These are phyloP conservation scores for Eulemur albifrons DNA, from an alignment of 2,797 vertebrate genomes.

Conservation along the genomic window DNA sequence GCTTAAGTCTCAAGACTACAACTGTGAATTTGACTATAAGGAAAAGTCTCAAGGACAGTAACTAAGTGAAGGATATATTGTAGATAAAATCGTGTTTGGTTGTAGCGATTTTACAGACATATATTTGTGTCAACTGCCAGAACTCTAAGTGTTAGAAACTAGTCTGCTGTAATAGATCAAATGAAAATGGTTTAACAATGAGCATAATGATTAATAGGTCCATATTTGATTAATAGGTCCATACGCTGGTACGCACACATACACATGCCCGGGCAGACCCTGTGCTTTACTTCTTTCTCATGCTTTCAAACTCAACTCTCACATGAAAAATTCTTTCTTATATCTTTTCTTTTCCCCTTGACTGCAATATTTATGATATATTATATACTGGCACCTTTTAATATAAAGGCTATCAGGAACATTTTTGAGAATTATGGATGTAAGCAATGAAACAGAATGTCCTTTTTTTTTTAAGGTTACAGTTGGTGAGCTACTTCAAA, in stretches of 20 bases:
- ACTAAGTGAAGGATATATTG: neutral
- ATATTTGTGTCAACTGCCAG: constrained; percentile 16
- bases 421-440: constrained; percentile 67
- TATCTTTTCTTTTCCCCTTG: constrained; percentile 51
- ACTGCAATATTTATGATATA: constrained; percentile 50
- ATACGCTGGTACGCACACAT: neutral
- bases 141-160: constrained; percentile 50
- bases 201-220: constrained; percentile 56
- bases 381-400: constrained; percentile 55
- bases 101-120: constrained; percentile 6
- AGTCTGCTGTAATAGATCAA: constrained; percentile 70
- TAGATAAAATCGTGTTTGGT: constrained; percentile 26
- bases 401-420: neutral
- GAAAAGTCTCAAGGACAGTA: neutral
- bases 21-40: neutral
- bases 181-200: constrained; percentile 42
- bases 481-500: constrained; percentile 65
- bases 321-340: neutral
- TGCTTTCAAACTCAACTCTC: neutral
- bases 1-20: neutral
- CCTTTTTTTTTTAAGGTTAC: constrained; percentile 71
- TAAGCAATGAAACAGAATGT: constrained; percentile 56
- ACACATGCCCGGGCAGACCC: neutral
- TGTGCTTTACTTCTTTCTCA: neutral
- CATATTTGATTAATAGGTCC: constrained; percentile 70